These are phyloP conservation scores for Macrobrachium rosenbergii DNA, from an alignment of 1,140 invertebrate genomes.

Conservation along the genomic window DNA sequence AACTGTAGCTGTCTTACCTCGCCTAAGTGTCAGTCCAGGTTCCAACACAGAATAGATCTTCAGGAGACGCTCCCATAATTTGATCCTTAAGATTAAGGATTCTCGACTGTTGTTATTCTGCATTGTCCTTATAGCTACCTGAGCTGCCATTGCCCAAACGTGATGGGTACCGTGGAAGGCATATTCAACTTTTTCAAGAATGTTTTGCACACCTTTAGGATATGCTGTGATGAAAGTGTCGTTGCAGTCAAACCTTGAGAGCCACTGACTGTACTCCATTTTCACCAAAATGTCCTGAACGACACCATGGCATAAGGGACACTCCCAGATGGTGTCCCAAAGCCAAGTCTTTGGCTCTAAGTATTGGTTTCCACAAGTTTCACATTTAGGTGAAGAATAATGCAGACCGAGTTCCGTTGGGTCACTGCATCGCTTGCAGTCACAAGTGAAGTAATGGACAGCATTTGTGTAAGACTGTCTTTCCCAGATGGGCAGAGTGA, in stretches of 20 bases:
- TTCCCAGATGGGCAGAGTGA: slow-evolving; percentile 81
- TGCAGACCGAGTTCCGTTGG: slow-evolving; percentile 63
- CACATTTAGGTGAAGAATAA: slow-evolving; percentile 60
- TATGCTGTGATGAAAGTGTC: slow-evolving; percentile 36
- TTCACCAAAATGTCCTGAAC: background rate
- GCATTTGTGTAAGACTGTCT: slow-evolving; percentile 76
- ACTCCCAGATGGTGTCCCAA: slow-evolving; percentile 40
- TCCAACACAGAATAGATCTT: slow-evolving; percentile 50
- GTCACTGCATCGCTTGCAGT: slow-evolving; percentile 65
- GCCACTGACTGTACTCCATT: slow-evolving; percentile 30
- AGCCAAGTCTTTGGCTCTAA: slow-evolving; percentile 45
- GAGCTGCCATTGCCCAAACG: slow-evolving; percentile 57
- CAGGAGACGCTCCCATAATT: slow-evolving; percentile 53
- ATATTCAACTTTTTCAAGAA: slow-evolving; percentile 49
- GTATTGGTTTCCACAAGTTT: slow-evolving; percentile 32
- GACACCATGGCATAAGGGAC: slow-evolving; percentile 14
- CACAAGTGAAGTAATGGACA: slow-evolving; percentile 80
- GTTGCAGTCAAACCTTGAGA: slow-evolving; percentile 35
- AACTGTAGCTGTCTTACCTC: slow-evolving; percentile 39
- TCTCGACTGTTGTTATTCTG: background rate
- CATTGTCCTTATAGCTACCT: slow-evolving; percentile 34
- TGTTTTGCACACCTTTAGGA: slow-evolving; percentile 9
- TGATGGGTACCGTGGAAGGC: slow-evolving; percentile 50
- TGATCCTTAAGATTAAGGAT: slow-evolving; percentile 22
- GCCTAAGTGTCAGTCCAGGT: slow-evolving; percentile 55